Evolutionary conservation across 2,888 invertebrate genomes (phyloP), one percentile per base, ranked within the genome.

Genomic region (Noctuana brunneofusca): DNA sequence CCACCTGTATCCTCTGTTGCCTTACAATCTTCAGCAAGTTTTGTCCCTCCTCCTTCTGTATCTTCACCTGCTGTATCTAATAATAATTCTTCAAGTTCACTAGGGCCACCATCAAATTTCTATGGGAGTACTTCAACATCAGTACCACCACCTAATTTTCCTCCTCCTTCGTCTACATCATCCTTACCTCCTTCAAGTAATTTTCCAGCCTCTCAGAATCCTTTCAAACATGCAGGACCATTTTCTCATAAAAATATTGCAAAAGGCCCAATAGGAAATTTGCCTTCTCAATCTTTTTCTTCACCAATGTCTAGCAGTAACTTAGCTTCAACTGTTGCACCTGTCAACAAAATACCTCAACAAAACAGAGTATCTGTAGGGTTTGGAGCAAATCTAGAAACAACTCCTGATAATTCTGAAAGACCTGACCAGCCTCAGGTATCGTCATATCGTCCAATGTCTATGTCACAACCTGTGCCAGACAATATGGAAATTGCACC

Each of bases 331-430:
- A 84, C 88, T n/a, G 73, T 81, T 8, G 43, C 18, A 20, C 84
- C 76, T 18, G 86, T 86, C 9, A 84, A 71, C 65, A 86, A 86
- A 69, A 72, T 82, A 30, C 73, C 81, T 16, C 86, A 87, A 60
- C 85, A 87, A 60, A 81, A 76, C 64, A 75, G 83, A 71, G 70
- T 79, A 22, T 73, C 84, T n/a, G 72, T 81, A 48, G 86, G 86
- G 46, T 92, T 86, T 75, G 92, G 92, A 63, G 93, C 93, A 3
- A 94, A 95, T 79, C 85, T 94, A 66, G 94, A 95, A 81, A 93
- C 93, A 3, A 89, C 93, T 3, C 94, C 94, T 1, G 95, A 95
- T 76, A 95, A 95, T 76, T 94, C 94, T 0, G 95, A 95, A 78
- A 90, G 93, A 62, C 93, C 94, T 0, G 94, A 94, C 75, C 89